Base-by-base conservation (phyloP, 2,113 vertebrate species). In the Nesogale talazaci region DNA sequence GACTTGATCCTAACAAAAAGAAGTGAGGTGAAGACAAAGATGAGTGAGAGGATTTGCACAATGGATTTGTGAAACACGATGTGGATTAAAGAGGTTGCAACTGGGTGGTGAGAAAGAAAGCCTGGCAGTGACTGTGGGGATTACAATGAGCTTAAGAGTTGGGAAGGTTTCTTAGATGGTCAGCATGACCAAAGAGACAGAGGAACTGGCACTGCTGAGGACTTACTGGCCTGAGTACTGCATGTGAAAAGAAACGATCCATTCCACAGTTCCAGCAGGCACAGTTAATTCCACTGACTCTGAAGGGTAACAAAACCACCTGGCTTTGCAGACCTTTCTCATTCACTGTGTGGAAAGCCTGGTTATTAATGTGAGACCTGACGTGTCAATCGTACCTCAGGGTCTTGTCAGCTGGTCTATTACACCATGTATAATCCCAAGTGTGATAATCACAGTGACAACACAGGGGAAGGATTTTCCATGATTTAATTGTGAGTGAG, bases 351-450 rank as follows among this genome's bases (percentile, higher is more conserved):
- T 14, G 52, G 70, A 74, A 86, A 93, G 95, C 52, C 69, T 77
- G 59, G 19, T 86, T 95, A 81, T 94, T 96, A 86, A 93, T 78
- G 82, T 42, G 77, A 86, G 93, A 56, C 59, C 80, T 69, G 80
- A 42, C 86, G 10, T 83, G 91, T 95, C 95, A 95, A 42, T 57
- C 91, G 92, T 14, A 93, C 93, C 88, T 42, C 63, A 6, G 22
- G 61, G 90, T 61, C 76, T 80, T 63, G 17, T 91, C 46, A 65
- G 74, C 36, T 31, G 95, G 0, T 0, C 57, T 89, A 14, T 93
- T 38, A 96, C 76, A 86, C 78, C 93, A 52, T 94, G 93, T 94
- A 96, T 95, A 96, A 95, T 96, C 96, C 85, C 83, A 92, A 87
- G 31, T 92, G 88, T 93, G 97, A 95, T 40, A 90, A 96, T 84